A percentile compares a stretch with the other conserved stretches of the same genome.
phyloP scores from a whole-genome alignment of 2,888 invertebrate species.

The Steromphala cineraria region DNA sequence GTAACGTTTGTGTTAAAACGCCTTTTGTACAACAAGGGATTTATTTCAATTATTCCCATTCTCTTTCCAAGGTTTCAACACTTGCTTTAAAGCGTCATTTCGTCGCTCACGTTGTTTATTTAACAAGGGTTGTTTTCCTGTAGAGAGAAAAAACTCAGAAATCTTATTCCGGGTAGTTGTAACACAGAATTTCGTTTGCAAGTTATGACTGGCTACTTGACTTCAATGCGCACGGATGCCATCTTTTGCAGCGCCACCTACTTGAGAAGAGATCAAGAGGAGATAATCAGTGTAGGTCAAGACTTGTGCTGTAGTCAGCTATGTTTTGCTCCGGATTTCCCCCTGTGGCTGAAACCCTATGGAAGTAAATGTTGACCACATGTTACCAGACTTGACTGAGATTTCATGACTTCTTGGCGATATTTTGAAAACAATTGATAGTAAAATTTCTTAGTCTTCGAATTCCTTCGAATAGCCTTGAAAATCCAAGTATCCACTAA shows the following conservation, averaged over 20 bases:
- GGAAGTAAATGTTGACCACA: not conserved
- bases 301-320: not conserved
- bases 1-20: not conserved
- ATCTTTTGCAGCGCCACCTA: too few relatives aligned
- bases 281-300: not conserved
- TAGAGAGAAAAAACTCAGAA: not conserved
- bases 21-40: not conserved
- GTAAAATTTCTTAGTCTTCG: not conserved
- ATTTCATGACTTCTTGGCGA: not conserved
- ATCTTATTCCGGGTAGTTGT: not conserved
- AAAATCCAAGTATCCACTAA: too few relatives aligned
- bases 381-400: not conserved
- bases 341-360: not conserved
- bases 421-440: not conserved
- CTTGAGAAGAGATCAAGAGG: too few relatives aligned
- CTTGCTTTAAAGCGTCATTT: not conserved
- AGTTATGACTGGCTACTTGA: too few relatives aligned
- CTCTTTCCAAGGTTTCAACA: not conserved
- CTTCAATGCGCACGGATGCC: not conserved
- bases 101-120: not conserved
- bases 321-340: not conserved
- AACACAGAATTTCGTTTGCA: too few relatives aligned
- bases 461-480: too few relatives aligned
- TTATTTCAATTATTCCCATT: conserved; percentile 11
- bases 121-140: not conserved